A percentile compares a stretch with the other conserved stretches of the same genome.
Evolutionary conservation across 1,140 invertebrate species (phyloP).

Genomic region (Cydia strobilella): DNA sequence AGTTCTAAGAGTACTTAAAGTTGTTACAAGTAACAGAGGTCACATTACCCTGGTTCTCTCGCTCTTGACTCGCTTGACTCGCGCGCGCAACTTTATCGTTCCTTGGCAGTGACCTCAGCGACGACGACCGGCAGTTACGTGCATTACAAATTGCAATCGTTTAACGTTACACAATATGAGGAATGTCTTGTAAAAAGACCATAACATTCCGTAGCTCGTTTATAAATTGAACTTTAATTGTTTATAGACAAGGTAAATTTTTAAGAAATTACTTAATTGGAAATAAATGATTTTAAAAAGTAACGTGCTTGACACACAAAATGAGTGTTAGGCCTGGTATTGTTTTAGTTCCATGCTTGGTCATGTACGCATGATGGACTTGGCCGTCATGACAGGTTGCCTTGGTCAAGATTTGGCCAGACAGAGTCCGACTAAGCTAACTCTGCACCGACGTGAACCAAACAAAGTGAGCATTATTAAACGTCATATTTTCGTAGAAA

Average conservation of each 20-base stretch:
- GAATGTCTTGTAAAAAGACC: not conserved
- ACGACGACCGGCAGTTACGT: slow-evolving; percentile 10
- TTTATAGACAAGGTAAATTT: no score
- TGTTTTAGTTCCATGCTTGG: no score
- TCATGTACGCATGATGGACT: not conserved
- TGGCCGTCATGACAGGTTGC: not conserved
- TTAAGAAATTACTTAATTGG: no score
- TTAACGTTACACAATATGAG: not conserved
- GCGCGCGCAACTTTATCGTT: not conserved
- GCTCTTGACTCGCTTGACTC: not conserved
- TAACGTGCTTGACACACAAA: no score
- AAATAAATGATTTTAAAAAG: no score
- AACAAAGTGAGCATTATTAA: no score
- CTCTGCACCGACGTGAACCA: no score
- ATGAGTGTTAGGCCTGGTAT: no score
- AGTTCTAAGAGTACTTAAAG: not conserved
- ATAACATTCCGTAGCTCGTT: not conserved
- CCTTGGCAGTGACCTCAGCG: slow-evolving; percentile 28
- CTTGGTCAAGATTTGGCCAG: no score
- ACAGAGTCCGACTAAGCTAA: no score
- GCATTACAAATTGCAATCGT: slow-evolving; percentile 19
- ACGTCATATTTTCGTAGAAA: no score
- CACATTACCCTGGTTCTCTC: not conserved
- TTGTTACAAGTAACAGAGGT: not conserved
- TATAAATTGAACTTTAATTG: not conserved